These are phyloP conservation scores for Pterostichus madidus DNA, from an alignment of 2,888 invertebrate genomes.

Conservation along the genomic window DNA sequence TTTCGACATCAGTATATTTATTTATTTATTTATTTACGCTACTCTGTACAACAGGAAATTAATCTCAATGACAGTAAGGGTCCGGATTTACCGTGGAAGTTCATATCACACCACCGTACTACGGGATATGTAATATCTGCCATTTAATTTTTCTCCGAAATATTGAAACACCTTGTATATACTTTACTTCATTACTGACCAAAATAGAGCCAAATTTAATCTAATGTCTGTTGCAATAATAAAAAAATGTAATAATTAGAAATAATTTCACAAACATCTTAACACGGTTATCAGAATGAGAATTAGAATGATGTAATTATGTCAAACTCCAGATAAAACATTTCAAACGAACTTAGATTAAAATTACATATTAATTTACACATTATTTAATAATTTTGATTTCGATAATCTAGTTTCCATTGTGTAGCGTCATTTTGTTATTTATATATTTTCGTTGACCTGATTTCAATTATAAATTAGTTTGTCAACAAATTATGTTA, in stretches of 20 bases:
- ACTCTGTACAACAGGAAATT: too few relatives aligned
- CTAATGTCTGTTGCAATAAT: background rate
- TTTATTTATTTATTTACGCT: too few relatives aligned
- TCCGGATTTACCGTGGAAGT: too few relatives aligned
- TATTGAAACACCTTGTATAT: too few relatives aligned
- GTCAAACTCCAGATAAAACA: conserved; percentile 32
- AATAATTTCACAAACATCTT: conserved; percentile 6
- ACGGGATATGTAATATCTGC: too few relatives aligned
- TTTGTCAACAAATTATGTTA: conserved; percentile 28
- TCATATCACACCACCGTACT: too few relatives aligned
- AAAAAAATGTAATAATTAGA: too few relatives aligned
- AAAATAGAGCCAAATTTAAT: too few relatives aligned
- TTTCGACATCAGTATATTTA: too few relatives aligned
- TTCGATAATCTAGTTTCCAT: conserved; percentile 36
- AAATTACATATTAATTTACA: background rate
- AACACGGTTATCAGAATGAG: conserved; percentile 32
- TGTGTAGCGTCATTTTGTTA: conserved; percentile 10
- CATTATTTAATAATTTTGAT: background rate
- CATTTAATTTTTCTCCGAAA: too few relatives aligned
- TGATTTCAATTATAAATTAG: conserved; percentile 24
- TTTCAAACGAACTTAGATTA: conserved; percentile 14
- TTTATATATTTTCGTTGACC: conserved; percentile 38
- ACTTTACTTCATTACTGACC: too few relatives aligned
- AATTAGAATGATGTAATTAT: conserved; percentile 45
- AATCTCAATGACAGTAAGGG: too few relatives aligned